Percentiles rank a stretch among this genome's conserved stretches.
These are phyloP conservation scores for Acipenser ruthenus DNA, from an alignment of 2,797 vertebrate species.

Conservation along the genomic window DNA sequence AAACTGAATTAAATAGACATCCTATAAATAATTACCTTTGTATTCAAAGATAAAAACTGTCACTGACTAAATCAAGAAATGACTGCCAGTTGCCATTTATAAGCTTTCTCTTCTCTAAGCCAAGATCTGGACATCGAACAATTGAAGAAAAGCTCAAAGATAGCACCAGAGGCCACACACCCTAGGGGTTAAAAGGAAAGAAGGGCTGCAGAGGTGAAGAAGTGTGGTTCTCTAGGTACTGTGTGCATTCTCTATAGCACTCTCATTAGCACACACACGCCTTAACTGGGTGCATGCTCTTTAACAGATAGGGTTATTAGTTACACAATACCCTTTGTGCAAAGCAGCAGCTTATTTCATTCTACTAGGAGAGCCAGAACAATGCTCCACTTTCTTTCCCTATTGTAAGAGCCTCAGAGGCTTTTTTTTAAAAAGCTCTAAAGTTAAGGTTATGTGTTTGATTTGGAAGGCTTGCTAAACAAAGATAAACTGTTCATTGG, in stretches of 20 bases:
- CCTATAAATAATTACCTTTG: no score
- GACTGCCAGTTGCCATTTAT: background rate
- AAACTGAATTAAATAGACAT: no score
- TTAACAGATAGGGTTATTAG: conserved; percentile 14
- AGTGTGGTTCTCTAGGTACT: background rate
- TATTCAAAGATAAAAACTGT: no score
- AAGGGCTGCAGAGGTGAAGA: background rate
- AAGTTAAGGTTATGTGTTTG: no score
- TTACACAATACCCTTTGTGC: conserved; percentile 5
- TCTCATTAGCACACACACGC: background rate
- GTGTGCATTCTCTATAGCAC: background rate
- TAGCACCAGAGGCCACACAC: background rate
- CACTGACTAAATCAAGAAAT: conserved; percentile 18
- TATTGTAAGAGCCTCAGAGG: background rate
- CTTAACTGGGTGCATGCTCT: background rate
- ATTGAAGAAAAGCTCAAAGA: background rate
- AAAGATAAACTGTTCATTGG: background rate
- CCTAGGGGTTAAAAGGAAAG: background rate
- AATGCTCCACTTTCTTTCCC: background rate
- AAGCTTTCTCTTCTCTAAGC: background rate
- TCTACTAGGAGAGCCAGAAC: background rate
- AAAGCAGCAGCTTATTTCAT: conserved; percentile 5
- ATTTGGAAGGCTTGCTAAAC: background rate
- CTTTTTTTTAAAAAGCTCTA: no score
- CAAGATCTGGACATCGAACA: background rate